Evolutionary conservation across 2,113 vertebrate genomes (phyloP), one percentile per base, ranked within the genome.

Genomic region (Anser cygnoides): DNA sequence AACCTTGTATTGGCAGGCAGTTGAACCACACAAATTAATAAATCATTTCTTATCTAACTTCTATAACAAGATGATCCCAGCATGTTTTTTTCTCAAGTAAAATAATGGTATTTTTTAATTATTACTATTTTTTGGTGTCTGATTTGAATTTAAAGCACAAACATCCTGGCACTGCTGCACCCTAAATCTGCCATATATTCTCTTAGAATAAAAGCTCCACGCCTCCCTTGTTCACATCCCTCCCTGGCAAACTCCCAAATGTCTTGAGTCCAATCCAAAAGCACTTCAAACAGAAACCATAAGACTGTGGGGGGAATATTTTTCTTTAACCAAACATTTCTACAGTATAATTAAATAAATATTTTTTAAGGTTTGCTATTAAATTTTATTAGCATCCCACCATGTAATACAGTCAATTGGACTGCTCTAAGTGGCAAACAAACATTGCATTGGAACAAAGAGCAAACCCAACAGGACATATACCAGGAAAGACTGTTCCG

Each of bases 201-300:
- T 87, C 46, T 0, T 1, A 95, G 81, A 95, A 96, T 74, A 96
- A 96, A 92, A 92, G 63, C 55, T 97, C 77, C 78, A 90, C 15
- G 14, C 93, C 87, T 80, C 74, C 62, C 83, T 92, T 84, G 80
- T 97, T 97, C 93, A 94, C 80, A 83, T 80, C 77, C 81, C 46
- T 73, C 94, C 73, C 83, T 97, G 96, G 97, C 95, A 95, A 90
- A 74, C 39, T 88, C 87, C 79, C 94, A 94, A 89, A 68, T n/a
- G 82, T 62, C 43, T 97, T 96, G 96, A 95, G 84, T 77, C 72
- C 49, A 20, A 33, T 96, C 95, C 96, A 97, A 97, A 95, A 95
- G 44, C 85, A 89, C 85, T 95, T 97, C 94, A 96, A 96, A 96
- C 49, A 88, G 80, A 96, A 97, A 97, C 54, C 87, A 85, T 55